These are phyloP conservation scores for Cyrtorhinus lividipennis DNA, from an alignment of 1,140 invertebrate genomes.

Conservation along the genomic window DNA sequence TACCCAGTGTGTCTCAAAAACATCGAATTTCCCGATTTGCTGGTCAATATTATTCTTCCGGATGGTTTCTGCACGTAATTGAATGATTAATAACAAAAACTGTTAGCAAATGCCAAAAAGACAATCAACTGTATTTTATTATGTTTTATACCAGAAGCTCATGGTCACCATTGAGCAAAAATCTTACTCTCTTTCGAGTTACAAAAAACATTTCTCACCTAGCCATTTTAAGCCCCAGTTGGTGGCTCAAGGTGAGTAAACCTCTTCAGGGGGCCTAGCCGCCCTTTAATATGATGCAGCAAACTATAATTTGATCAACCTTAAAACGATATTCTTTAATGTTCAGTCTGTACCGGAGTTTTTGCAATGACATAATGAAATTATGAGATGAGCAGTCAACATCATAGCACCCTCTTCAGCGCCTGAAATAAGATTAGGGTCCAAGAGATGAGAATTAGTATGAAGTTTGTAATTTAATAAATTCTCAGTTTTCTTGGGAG, in stretches of 20 bases:
- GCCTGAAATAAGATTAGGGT: not conserved
- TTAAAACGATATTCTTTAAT: not conserved
- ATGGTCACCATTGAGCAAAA: too few relatives aligned
- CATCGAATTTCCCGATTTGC: too few relatives aligned
- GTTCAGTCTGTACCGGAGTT: not conserved
- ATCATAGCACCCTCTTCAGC: not conserved
- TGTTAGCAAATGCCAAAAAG: too few relatives aligned
- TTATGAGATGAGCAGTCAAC: not conserved
- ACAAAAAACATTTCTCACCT: too few relatives aligned
- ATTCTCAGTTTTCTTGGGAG: not conserved
- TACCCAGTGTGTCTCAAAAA: too few relatives aligned
- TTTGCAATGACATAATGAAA: not conserved
- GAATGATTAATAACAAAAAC: too few relatives aligned
- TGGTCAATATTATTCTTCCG: too few relatives aligned
- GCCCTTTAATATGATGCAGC: not conserved
- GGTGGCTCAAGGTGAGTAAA: not conserved
- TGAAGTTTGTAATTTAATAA: not conserved
- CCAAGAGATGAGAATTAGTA: not conserved
- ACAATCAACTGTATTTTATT: too few relatives aligned
- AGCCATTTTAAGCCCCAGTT: too few relatives aligned
- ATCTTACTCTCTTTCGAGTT: too few relatives aligned
- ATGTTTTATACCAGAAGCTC: too few relatives aligned
- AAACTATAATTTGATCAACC: not conserved
- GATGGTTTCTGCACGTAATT: too few relatives aligned
- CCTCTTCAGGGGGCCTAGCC: not conserved